Conservation (phyloP, 1,140 invertebrate genomes). For the Plutomurus gul region DNA sequence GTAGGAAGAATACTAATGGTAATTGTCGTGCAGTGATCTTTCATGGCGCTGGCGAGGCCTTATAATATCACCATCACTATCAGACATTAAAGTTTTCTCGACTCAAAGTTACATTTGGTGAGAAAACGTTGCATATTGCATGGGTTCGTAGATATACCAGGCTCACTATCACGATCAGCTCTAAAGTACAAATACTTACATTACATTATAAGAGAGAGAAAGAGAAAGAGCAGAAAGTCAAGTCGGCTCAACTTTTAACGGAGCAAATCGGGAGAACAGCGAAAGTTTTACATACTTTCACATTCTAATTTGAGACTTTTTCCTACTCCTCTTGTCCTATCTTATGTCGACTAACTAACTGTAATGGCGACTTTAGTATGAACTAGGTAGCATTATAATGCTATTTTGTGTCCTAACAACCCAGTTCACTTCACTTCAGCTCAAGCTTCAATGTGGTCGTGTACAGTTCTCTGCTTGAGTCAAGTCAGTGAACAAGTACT, state of each 20-base stretch:
- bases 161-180: no score
- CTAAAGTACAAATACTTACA: no score
- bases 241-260: constrained; percentile 6
- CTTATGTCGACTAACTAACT: not conserved
- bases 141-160: no score
- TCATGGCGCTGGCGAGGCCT: constrained; percentile 1
- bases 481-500: no score
- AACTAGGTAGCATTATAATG: no score
- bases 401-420: no score
- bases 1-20: constrained; percentile 15
- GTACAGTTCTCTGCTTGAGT: no score
- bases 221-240: not conserved
- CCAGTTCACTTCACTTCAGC: no score
- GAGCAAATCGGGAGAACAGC: constrained; percentile 24
- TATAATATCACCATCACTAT: constrained; percentile 22
- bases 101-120: constrained; percentile 9
- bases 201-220: not conserved
- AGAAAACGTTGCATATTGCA: not conserved
- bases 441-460: no score
- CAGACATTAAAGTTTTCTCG: constrained; percentile 1
- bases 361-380: no score
- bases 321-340: not conserved
- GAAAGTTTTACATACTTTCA: constrained; percentile 21
- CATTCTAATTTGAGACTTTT: constrained; percentile 30
- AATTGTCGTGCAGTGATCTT: constrained; percentile 17